phyloP scores from a whole-genome alignment of 2,797 vertebrate species.

The Cossypha dichroa region DNA sequence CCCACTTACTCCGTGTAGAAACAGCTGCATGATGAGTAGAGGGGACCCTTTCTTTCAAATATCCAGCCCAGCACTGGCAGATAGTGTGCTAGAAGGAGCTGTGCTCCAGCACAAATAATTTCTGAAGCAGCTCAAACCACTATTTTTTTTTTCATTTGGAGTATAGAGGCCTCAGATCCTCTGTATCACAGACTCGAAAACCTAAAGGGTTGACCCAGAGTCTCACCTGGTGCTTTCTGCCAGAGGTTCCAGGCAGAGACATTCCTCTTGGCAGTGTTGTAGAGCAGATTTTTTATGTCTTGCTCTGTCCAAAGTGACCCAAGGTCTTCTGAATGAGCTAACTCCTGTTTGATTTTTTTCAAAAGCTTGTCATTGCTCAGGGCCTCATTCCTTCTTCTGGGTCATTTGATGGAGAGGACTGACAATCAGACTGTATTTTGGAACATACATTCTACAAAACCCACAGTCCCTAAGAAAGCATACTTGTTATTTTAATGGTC shows the following conservation, averaged over 20 bases:
- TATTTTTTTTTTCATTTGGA: background rate
- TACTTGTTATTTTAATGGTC: background rate
- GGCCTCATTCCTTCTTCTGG: background rate
- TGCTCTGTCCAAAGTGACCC: background rate
- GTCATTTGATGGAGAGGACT: background rate
- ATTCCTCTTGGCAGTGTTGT: background rate
- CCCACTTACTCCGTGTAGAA: rapidly evolving
- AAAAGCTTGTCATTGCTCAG: background rate
- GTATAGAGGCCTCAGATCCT: background rate
- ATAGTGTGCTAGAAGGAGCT: background rate
- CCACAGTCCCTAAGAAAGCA: background rate
- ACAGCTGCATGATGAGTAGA: background rate
- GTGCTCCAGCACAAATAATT: background rate
- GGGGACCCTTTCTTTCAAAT: background rate
- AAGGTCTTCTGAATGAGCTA: background rate
- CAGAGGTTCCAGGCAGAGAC: background rate
- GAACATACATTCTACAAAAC: background rate
- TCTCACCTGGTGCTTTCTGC: background rate
- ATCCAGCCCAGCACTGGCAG: background rate
- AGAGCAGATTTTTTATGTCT: background rate
- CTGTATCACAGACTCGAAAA: background rate
- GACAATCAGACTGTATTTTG: background rate
- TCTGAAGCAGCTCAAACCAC: background rate
- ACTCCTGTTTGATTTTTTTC: background rate
- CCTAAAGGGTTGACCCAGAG: background rate